phyloP scores from a whole-genome alignment of 2,888 invertebrate genomes.

The Acrobasis consociella region DNA sequence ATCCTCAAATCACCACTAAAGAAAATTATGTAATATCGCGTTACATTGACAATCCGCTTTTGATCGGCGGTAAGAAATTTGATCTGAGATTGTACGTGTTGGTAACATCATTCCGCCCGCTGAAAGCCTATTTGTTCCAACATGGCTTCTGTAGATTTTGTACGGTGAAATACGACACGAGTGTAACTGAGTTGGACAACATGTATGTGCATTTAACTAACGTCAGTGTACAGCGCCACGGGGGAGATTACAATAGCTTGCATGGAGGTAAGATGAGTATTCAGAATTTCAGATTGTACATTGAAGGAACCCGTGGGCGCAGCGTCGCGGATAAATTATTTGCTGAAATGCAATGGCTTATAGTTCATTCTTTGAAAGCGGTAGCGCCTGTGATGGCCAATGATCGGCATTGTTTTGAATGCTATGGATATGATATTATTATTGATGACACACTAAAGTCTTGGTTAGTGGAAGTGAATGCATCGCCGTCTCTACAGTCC shows the following conservation, averaged over 20 bases:
- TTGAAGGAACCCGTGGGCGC: conserved; percentile 96
- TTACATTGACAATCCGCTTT: conserved; percentile 96
- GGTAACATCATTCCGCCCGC: conserved; percentile 95
- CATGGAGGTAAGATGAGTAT: conserved; percentile 98
- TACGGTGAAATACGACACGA: conserved; percentile 96
- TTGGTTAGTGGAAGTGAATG: conserved; percentile 97
- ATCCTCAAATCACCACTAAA: conserved; percentile 90
- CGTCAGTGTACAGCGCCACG: conserved; percentile 98
- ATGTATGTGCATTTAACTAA: conserved; percentile 98
- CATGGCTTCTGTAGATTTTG: conserved; percentile 98
- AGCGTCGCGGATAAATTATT: conserved; percentile 95
- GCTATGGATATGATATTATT: conserved; percentile 98
- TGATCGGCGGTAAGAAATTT: conserved; percentile 98
- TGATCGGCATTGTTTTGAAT: conserved; percentile 96
- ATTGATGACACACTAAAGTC: conserved; percentile 97
- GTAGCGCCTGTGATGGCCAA: conserved; percentile 97
- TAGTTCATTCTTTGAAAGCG: conserved; percentile 96
- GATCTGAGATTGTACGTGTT: conserved; percentile 95
- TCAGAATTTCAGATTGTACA: conserved; percentile 93
- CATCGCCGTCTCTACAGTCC: conserved; percentile 96
- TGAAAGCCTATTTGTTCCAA: conserved; percentile 96
- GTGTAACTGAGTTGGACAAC: conserved; percentile 93
- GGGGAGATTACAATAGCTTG: conserved; percentile 96
- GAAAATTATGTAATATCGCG: conserved; percentile 98
- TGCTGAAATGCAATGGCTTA: conserved; percentile 94